These are phyloP conservation scores for Phenacoccus solenopsis DNA, from an alignment of 1,140 invertebrate species.

Conservation along the genomic window DNA sequence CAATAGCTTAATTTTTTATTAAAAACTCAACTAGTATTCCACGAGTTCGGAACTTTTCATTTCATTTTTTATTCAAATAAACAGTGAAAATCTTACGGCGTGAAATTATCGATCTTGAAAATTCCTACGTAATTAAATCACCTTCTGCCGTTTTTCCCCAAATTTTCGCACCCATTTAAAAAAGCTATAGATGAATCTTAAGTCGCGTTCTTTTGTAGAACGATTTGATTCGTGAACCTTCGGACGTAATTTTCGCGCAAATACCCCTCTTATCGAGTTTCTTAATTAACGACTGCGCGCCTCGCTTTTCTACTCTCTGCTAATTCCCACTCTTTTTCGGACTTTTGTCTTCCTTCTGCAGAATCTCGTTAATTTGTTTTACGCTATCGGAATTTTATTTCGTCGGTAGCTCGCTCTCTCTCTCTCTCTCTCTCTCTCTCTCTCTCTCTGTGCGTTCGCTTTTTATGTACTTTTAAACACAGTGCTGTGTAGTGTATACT, in stretches of 20 bases:
- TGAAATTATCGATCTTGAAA: no score
- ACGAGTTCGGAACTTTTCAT: no score
- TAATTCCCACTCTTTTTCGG: slow-evolving; percentile 16
- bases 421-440: background rate
- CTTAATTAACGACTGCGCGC: slow-evolving; percentile 11
- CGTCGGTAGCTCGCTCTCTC: background rate
- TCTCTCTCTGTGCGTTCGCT: background rate
- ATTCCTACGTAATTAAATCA: no score
- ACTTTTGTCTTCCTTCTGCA: background rate
- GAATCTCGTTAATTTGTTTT: slow-evolving; percentile 18
- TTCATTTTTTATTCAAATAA: no score
- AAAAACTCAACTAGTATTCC: no score
- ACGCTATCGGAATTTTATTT: slow-evolving; percentile 15
- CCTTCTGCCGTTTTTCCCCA: no score
- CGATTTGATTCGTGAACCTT: background rate
- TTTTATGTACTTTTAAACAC: background rate
- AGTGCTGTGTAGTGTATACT: background rate
- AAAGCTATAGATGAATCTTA: no score
- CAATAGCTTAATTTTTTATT: no score
- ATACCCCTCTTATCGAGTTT: background rate
- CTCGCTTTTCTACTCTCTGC: background rate
- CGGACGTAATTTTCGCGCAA: background rate
- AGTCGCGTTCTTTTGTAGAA: background rate
- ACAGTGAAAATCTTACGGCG: no score
- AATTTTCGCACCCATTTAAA: no score